These are phyloP conservation scores for Epistrophe grossulariae DNA, from an alignment of 2,888 invertebrate species.

Conservation along the genomic window DNA sequence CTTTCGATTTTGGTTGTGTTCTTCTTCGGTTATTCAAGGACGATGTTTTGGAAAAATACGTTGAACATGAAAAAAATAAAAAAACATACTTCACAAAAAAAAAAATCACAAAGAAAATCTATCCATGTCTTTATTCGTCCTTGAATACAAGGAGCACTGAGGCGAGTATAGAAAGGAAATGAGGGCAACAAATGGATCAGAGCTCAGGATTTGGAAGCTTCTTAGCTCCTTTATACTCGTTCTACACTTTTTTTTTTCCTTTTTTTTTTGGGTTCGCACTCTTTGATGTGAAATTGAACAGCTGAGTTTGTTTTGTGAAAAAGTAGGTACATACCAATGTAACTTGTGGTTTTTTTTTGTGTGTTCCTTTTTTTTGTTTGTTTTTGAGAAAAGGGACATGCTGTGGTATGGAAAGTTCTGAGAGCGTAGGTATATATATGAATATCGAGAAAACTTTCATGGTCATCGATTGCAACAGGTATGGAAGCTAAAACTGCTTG, in stretches of 20 bases:
- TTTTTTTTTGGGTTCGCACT: slow-evolving; percentile 26
- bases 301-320: slow-evolving; percentile 67
- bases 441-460: slow-evolving; percentile 33
- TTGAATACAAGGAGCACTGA: slow-evolving; percentile 54
- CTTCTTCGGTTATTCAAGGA: slow-evolving; percentile 69
- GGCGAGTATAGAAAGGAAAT: slow-evolving; percentile 37
- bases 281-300: slow-evolving; percentile 68
- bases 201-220: slow-evolving; percentile 59
- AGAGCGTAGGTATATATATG: neutral
- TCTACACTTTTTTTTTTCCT: slow-evolving; percentile 12
- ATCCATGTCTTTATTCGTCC: slow-evolving; percentile 67
- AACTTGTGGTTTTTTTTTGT: slow-evolving; percentile 11
- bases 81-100: slow-evolving; percentile 44
- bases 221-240: slow-evolving; percentile 49
- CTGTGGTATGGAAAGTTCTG: slow-evolving; percentile 9
- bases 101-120: slow-evolving; percentile 52
- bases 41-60: slow-evolving; percentile 55
- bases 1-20: slow-evolving; percentile 71
- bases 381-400: slow-evolving; percentile 29
- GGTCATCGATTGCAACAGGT: slow-evolving; percentile 66
- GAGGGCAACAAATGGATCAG: slow-evolving; percentile 63
- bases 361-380: neutral
- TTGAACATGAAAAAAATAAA: slow-evolving; percentile 29
- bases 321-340: slow-evolving; percentile 20
- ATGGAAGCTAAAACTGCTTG: neutral